Conservation (phyloP, 2,797 vertebrate species). For the Pantherophis vulpinus region DNA sequence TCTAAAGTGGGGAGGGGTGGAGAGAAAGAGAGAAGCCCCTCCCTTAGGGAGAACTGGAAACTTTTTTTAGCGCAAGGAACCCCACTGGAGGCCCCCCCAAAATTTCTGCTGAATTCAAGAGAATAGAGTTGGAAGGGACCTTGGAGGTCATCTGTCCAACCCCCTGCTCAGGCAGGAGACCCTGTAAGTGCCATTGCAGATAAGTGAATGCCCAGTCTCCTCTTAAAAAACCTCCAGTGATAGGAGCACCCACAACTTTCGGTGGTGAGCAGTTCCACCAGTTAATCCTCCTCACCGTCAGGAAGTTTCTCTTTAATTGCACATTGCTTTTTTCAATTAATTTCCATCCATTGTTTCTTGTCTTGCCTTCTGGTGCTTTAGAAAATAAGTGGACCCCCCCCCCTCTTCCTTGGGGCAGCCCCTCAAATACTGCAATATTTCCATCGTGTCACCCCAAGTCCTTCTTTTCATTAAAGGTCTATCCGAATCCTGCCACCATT, state of each 20-base stretch:
- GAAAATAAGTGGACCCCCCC: background rate
- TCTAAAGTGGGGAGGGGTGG: background rate
- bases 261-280: background rate
- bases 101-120: background rate
- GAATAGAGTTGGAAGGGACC: no score
- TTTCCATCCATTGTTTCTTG: no score
- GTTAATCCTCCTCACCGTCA: background rate
- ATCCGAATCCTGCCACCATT: no score
- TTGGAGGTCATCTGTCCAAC: no score
- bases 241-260: fast-evolving
- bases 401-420: no score
- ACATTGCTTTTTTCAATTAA: background rate
- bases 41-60: background rate
- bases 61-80: background rate
- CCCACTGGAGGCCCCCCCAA: background rate
- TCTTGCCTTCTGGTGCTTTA: no score
- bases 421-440: no score
- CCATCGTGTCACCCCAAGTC: no score
- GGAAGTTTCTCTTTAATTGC: background rate
- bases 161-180: no score
- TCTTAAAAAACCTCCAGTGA: no score
- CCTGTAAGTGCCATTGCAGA: background rate
- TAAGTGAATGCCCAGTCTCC: no score
- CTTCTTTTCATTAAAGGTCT: no score
- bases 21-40: background rate